Base-by-base conservation (phyloP, 1,140 invertebrate species). In the Drosophila willistoni region DNA sequence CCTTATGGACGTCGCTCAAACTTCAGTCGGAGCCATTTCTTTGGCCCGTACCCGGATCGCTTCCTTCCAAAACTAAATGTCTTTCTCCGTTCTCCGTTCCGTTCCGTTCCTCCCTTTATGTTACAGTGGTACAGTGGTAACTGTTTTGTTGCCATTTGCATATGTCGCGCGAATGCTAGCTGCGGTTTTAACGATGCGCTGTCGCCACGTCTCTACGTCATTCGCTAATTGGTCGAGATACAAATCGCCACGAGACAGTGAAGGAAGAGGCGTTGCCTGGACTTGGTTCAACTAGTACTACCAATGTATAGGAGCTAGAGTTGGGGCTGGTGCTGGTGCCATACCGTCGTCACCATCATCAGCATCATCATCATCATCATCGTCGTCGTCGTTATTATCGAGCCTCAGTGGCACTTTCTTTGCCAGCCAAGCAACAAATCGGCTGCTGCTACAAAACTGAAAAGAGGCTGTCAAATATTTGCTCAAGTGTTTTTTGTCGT, bases 201-300 rank as follows among this genome's bases (percentile, higher is more conserved):
- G 71, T 74, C 68, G 78, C 66, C 77, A 85, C 78, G 79, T 77
- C 70, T 80, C 84, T 83, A 84, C 84, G 80, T 89, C 81, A 87
- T 83, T 80, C 84, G 80, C 84, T 87, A 87, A 87, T 87, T 87
- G 84, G 84, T 89, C 68, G 59, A 59, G 84, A 87, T 87, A 80
- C 73, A 70, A 72, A 87, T 89, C 83, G 84, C 64, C 65, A 63
- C 64, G 67, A 81, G 70, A 77, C 73, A 73, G 81, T 70, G 74
- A 81, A 73, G 74, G 67, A 42, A 77, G 68, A 71, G 83, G 72
- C 79, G 79, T 87, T 86, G 66, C 68, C 56, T 34, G 63, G 17
- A 42, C 61, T 57, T 51, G 51, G 39, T 55, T 39, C 36, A 62
- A 74, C 33, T 39, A 51, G 33, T 36, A 62, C 66, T 64, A 62